Conservation (phyloP, 1,140 invertebrate genomes). For the Heliothis subflexa region DNA sequence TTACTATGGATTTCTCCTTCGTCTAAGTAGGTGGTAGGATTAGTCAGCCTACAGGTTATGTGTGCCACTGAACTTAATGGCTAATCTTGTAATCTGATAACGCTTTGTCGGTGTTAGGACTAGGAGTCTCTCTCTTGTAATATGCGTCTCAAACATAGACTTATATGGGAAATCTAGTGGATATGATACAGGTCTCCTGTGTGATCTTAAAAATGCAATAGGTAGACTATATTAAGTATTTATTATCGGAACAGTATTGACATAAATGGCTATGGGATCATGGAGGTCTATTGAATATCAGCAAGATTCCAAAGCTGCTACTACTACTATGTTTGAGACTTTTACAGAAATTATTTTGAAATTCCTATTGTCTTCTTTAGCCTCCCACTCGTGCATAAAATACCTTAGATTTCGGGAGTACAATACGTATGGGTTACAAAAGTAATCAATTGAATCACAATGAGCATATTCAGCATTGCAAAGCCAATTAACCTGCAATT, state of each 20-base stretch:
- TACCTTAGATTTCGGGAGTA: not conserved
- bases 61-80: conserved; percentile 11
- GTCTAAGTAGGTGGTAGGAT: not conserved
- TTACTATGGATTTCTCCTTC: conserved; percentile 22
- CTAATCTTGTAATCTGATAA: conserved; percentile 34
- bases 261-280: too few relatives aligned
- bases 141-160: too few relatives aligned
- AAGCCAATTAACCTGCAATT: not conserved
- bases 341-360: too few relatives aligned
- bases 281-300: too few relatives aligned
- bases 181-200: too few relatives aligned
- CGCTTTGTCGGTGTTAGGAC: not conserved
- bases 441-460: conserved; percentile 17
- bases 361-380: too few relatives aligned
- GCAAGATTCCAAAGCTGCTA: too few relatives aligned
- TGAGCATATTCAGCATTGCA: conserved; percentile 1
- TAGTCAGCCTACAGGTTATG: not conserved
- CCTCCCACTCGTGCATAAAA: not conserved
- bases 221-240: too few relatives aligned
- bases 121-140: conserved; percentile 3
- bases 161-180: not conserved
- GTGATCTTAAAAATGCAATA: too few relatives aligned
- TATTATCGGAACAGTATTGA: too few relatives aligned
- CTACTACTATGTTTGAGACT: too few relatives aligned
- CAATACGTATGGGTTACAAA: not conserved